Conservation (phyloP, 2,797 vertebrate species). For the Pelobates cultripes region DNA sequence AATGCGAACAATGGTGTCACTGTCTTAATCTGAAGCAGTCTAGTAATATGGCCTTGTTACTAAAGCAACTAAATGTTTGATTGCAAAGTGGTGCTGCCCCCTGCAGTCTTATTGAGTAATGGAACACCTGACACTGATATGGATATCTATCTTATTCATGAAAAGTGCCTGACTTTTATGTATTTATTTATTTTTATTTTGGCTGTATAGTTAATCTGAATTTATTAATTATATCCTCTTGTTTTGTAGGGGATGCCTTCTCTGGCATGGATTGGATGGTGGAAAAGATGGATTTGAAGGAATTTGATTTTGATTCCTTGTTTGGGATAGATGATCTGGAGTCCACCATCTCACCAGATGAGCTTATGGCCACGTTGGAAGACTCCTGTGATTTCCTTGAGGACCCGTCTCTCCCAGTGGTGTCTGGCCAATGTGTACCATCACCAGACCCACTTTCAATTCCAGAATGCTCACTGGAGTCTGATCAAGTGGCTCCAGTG, state of each 20-base stretch:
- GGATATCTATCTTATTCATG: no score
- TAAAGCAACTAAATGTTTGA: no score
- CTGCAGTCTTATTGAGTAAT: no score
- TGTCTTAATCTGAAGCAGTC: no score
- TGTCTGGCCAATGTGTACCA: slow-evolving; percentile 60
- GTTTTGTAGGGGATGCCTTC: slow-evolving; percentile 81
- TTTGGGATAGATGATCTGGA: slow-evolving; percentile 84
- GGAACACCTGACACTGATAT: no score
- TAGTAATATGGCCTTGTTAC: no score
- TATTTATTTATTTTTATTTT: no score
- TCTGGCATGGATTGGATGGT: slow-evolving; percentile 95
- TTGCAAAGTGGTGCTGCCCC: no score
- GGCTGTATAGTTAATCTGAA: no score
- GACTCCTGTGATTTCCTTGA: slow-evolving; percentile 79
- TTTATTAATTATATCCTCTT: not conserved
- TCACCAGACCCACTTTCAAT: slow-evolving; percentile 62
- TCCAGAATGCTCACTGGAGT: slow-evolving; percentile 61
- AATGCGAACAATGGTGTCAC: no score
- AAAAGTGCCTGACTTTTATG: no score
- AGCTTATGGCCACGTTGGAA: slow-evolving; percentile 86
- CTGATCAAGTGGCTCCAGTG: slow-evolving; percentile 69
- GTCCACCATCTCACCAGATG: slow-evolving; percentile 84
- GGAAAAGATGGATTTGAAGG: slow-evolving; percentile 92
- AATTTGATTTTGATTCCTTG: slow-evolving; percentile 87
- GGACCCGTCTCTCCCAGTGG: slow-evolving; percentile 62